Conservation (phyloP, 1,140 invertebrate genomes). For the Oncopodura yosiiana region DNA sequence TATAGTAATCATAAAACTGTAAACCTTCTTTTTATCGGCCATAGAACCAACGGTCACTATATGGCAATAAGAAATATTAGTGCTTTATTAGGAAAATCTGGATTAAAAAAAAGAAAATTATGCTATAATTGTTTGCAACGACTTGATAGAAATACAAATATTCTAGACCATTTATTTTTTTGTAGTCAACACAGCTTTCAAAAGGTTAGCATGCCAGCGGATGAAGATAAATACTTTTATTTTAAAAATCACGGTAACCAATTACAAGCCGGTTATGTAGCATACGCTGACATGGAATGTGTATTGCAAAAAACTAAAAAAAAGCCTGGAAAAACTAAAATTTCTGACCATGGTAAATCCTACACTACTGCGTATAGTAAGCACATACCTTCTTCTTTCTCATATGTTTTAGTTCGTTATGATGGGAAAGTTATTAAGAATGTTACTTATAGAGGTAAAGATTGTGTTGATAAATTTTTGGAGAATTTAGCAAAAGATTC, state of each 20-base stretch:
- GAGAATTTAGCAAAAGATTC: background rate
- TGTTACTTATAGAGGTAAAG: background rate
- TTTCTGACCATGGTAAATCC: too few relatives aligned
- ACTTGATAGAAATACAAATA: background rate
- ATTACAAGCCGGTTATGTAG: slow-evolving; percentile 3
- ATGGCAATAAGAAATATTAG: slow-evolving; percentile 1
- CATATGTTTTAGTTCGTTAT: background rate
- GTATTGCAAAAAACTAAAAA: background rate
- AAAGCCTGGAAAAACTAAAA: background rate
- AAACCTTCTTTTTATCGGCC: slow-evolving; percentile 5
- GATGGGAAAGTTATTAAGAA: slow-evolving; percentile 1
- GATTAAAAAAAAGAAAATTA: background rate
- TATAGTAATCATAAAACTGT: background rate
- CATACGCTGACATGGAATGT: slow-evolving; percentile 8
- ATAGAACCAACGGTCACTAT: background rate
- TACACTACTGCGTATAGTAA: background rate
- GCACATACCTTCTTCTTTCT: slow-evolving; percentile 4
- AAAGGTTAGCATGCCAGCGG: slow-evolving; percentile 1
- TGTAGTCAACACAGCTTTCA: background rate
- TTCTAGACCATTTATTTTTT: background rate
- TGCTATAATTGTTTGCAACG: slow-evolving; percentile 19
- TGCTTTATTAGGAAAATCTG: background rate
- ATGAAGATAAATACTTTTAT: background rate
- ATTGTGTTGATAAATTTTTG: slow-evolving; percentile 9
- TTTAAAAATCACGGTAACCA: slow-evolving; percentile 7